Evolutionary conservation across 1,140 invertebrate genomes (phyloP), one percentile per base, ranked within the genome.

Genomic region (Heliconius melpomene): DNA sequence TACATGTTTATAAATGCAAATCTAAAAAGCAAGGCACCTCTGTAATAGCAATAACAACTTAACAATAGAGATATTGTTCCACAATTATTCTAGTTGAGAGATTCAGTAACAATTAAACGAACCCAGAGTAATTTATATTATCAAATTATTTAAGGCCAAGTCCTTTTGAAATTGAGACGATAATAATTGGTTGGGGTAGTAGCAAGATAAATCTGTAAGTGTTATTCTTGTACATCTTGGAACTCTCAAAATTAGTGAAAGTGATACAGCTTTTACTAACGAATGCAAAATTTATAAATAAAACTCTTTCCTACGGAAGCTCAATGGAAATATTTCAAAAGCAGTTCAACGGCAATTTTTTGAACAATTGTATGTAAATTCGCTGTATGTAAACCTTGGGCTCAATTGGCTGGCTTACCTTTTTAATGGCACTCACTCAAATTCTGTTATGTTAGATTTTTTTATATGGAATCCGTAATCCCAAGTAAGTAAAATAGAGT

Each of bases 31-130:
- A 29, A 66, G 60, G 5, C 26, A 29, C 5, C 26, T 23, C 60
- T 66, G 9, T 29, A 26, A 11, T 66, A 9, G 23, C 26, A 66
- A 29, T 66, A 66, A 66, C 26, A 66, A 66, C 29, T 29, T 66
- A 66, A 29, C 26, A 66, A 66, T 29, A 29, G 60, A 13, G 23
- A 66, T 66, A 66, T 26, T 66, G 26, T 66, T 66, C 60, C 13
- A 66, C 60, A 66, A 66, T 66, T 66, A 66, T 66, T 66, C 26
- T 66, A 26, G 60, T 66, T 66, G 60, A 66, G 60, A 66, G 60
- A 66, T 66, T 66, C 26, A 29, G 26, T 66, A 66, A 66, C 60
- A 66, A 66, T 29, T 66, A 66, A 66, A 66, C 23, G 23, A 16
- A 29, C 26, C 60, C 26, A 66, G 60, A 13, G 60, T 29, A 66